phyloP scores from a whole-genome alignment of 2,113 vertebrate genomes.

The Oryctolagus cuniculus region mOryCun1.1 NC_091432.1:183996501-183997000 shows the following conservation, averaged over 20 bases:
- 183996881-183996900: slow-evolving; percentile 1
- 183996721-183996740: slow-evolving; percentile 18
- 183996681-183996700: slow-evolving; percentile 37
- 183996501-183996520: slow-evolving; percentile 94
- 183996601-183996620: slow-evolving; percentile 46
- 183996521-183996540: slow-evolving; percentile 92
- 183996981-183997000: slow-evolving; percentile 96
- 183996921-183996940: not conserved
- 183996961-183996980: slow-evolving; percentile 87
- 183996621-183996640: slow-evolving; percentile 43
- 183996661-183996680: not conserved
- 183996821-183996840: slow-evolving; percentile 12
- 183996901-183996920: not conserved
- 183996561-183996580: slow-evolving; percentile 37
- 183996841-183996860: not conserved
- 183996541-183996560: not conserved
- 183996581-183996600: not conserved
- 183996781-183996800: not conserved
- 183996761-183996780: slow-evolving; percentile 32
- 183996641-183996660: slow-evolving; percentile 27
- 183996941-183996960: not conserved
- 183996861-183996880: not conserved
- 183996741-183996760: slow-evolving; percentile 47
- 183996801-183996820: not conserved
- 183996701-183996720: not conserved